Evolutionary conservation across 2,113 vertebrate genomes (phyloP).

Genomic region (Gasterosteus nipponicus): DNA sequence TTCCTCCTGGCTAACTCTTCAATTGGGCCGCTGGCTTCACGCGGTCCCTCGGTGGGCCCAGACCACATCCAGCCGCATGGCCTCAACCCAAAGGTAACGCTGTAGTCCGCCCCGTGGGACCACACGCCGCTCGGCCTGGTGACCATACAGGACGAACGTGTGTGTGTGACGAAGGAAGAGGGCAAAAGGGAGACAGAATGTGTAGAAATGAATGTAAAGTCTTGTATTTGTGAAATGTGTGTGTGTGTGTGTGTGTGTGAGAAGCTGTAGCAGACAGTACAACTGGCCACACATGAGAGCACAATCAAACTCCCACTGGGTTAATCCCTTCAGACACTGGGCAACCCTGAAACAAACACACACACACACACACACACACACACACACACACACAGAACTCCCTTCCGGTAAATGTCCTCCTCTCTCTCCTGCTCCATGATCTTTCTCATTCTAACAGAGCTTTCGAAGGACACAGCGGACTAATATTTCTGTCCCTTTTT

Average conservation of each 20-base stretch:
- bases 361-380: constrained; percentile 15
- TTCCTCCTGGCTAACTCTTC: constrained; percentile 29
- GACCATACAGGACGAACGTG: not conserved
- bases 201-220: constrained; percentile 31
- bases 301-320: constrained; percentile 61
- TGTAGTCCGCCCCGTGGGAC: constrained; percentile 44
- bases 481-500: too few species aligned
- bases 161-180: constrained; percentile 15
- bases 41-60: constrained; percentile 9
- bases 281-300: constrained; percentile 62
- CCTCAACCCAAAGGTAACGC: constrained; percentile 48
- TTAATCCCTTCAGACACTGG: constrained; percentile 52
- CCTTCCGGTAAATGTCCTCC: too few species aligned
- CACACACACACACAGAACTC: too few species aligned
- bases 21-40: constrained; percentile 37
- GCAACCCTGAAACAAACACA: constrained; percentile 45
- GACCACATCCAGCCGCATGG: constrained; percentile 29
- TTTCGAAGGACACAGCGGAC: constrained; percentile 52
- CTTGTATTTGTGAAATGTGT: constrained; percentile 2
- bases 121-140: not conserved
- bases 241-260: constrained; percentile 17
- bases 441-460: constrained; percentile 40
- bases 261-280: constrained; percentile 45
- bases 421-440: constrained; percentile 60
- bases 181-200: constrained; percentile 15